Evolutionary conservation across 2,888 invertebrate species (phyloP).

Genomic region (Agrochola lota): DNA sequence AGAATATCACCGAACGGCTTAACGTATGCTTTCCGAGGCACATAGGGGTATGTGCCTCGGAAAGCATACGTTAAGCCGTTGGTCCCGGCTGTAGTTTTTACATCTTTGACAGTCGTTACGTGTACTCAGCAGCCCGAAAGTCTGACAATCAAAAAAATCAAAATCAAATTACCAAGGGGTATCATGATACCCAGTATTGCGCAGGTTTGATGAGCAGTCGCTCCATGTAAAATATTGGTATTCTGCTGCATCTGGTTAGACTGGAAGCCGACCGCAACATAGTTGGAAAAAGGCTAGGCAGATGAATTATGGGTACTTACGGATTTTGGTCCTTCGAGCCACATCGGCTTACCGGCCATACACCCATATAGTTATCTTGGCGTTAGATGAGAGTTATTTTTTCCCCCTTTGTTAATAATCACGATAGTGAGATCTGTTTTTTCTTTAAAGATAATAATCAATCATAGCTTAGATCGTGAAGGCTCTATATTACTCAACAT

Average conservation of each 20-base stretch:
- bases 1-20: neutral
- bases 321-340: conserved; percentile 5
- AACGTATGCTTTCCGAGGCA: no score
- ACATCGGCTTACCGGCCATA: neutral
- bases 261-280: neutral
- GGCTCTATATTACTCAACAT: conserved; percentile 13
- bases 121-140: neutral
- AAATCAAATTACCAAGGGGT: neutral
- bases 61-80: neutral
- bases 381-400: neutral
- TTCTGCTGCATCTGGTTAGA: neutral
- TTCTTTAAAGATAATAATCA: neutral
- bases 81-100: neutral
- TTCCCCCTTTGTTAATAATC: neutral
- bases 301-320: neutral
- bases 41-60: no score
- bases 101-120: neutral
- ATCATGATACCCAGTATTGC: neutral
- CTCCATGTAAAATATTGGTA: neutral
- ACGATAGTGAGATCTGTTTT: neutral
- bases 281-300: neutral
- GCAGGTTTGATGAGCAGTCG: neutral
- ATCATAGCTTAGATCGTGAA: neutral
- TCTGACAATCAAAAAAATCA: neutral
- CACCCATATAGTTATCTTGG: neutral